Evolutionary conservation across 2,888 invertebrate genomes (phyloP).

Genomic region (Operophtera brumata): DNA sequence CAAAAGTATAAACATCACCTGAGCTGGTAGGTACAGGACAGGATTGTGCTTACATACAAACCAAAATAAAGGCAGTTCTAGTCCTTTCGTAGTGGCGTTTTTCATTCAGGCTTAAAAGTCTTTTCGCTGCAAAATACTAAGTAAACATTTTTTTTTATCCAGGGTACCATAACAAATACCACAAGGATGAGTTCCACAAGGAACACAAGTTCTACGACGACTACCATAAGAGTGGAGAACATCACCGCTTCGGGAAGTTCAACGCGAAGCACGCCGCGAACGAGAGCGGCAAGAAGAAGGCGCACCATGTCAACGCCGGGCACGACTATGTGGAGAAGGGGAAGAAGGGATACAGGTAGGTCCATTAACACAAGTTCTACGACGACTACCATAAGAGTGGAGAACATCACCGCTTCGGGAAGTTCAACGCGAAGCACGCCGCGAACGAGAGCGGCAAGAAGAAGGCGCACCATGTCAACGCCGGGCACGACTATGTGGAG

Average conservation of each 20-base stretch:
- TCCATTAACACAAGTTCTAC: constrained; percentile 44
- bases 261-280: constrained; percentile 83
- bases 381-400: no score
- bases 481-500: constrained; percentile 81
- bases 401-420: constrained; percentile 82
- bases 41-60: no score
- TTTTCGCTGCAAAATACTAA: no score
- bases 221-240: constrained; percentile 85
- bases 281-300: constrained; percentile 84
- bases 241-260: constrained; percentile 84
- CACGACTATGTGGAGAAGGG: constrained; percentile 82
- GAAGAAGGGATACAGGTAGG: constrained; percentile 81
- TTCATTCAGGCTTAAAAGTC: no score
- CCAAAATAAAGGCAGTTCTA: no score
- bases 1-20: no score
- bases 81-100: no score
- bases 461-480: constrained; percentile 83
- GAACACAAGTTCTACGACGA: constrained; percentile 90
- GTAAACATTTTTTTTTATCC: constrained; percentile 15
- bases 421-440: constrained; percentile 83
- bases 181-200: constrained; percentile 89
- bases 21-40: no score
- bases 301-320: constrained; percentile 82
- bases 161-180: constrained; percentile 88
- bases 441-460: constrained; percentile 83